A percentile compares a stretch with the other conserved stretches of the same genome.
phyloP scores from a whole-genome alignment of 2,113 vertebrate genomes.

The Bambusicola thoracicus region DNA sequence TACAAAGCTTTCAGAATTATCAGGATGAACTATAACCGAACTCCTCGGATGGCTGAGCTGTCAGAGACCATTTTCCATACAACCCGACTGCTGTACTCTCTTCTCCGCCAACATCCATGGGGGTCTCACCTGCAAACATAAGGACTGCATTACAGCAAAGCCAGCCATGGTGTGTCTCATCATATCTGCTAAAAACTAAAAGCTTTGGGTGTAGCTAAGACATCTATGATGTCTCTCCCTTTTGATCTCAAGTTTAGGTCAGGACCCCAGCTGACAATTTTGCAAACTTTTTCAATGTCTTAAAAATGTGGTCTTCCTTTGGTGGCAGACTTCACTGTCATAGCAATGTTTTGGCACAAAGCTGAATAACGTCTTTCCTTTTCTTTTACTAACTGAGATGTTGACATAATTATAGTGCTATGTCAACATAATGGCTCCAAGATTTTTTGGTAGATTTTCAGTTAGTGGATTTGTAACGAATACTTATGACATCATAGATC shows the following conservation, averaged over 20 bases:
- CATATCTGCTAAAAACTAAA: not conserved
- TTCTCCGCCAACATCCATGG: not conserved
- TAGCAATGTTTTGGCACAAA: not conserved
- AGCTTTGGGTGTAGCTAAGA: not conserved
- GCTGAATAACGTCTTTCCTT: slow-evolving; percentile 8
- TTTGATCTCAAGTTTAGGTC: not conserved
- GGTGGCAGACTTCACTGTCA: not conserved
- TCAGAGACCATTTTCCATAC: not conserved
- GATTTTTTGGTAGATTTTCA: slow-evolving; percentile 39
- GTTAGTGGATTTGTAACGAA: slow-evolving; percentile 43
- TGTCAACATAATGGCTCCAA: not conserved
- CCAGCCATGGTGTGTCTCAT: not conserved
- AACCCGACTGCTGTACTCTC: not conserved
- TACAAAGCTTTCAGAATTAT: not conserved
- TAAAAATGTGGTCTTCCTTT: not conserved
- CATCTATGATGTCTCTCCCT: accelerated
- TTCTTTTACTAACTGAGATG: slow-evolving; percentile 1
- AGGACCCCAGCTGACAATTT: not conserved
- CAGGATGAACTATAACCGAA: not conserved
- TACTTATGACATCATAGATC: slow-evolving; percentile 52
- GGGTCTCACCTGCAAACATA: not conserved
- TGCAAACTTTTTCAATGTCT: not conserved
- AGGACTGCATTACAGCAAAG: not conserved
- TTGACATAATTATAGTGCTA: not conserved
- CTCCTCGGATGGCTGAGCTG: not conserved